Base-by-base conservation (phyloP, 2,113 vertebrate genomes). In the Chitala chitala region DNA sequence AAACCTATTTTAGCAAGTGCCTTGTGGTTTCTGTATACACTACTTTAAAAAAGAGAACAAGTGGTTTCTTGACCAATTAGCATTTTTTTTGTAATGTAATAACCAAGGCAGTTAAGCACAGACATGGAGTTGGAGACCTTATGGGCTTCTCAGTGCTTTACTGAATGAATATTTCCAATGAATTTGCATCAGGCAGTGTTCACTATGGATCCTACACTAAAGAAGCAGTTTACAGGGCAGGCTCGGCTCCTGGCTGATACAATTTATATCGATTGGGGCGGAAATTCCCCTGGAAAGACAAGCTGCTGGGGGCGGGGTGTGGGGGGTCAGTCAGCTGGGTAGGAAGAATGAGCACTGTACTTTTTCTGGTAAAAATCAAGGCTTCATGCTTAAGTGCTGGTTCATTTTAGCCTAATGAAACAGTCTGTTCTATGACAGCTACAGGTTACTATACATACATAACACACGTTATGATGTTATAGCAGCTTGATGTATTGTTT, bases 91-190 rank as follows among this genome's bases (percentile, higher is more conserved):
- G 81, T 55, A 22, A 42, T 42, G 13, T 15, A 66, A 42, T 17
- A 20, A 66, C 33, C 9, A 20, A 51, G 78, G 50, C 22, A 69
- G 69, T 9, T 4, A 17, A 64, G 38, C 29, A 64, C 13, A 64
- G 12, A 20, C 75, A 77, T 76, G 69, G 53, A n/a, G n/a, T n/a
- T n/a, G n/a, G n/a, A n/a, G n/a, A n/a, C n/a, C n/a, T n/a, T n/a
- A n/a, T 6, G 8, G 76, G 22, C 76, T 73, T 77, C 54, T 46
- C 1, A 1, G 78, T 79, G 78, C 77, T 80, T 87, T 36, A 81
- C 65, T 84, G 79, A 84, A 77, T 84, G 81, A 81, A 83, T 80
- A 77, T 80, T 87, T 82, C 79, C 81, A 81, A 77, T 80, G 81
- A 61, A 76, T 85, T 78, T 85, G 78, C 76, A 84, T 87, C 80